Evolutionary conservation across 2,113 vertebrate genomes (phyloP).

Genomic region (Sinocyclocheilus grahami): DNA sequence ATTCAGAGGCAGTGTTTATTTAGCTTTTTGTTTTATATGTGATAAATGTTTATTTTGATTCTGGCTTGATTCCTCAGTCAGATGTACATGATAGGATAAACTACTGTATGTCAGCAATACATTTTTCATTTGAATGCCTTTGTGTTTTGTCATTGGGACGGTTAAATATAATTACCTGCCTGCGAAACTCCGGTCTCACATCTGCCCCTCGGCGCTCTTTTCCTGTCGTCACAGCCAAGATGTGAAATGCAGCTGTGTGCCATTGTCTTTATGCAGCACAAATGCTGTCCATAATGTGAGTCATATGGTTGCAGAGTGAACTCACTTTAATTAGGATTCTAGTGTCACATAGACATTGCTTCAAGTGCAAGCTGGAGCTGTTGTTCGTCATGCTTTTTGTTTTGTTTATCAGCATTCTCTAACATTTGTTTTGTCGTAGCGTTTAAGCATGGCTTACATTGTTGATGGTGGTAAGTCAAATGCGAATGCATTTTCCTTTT

Average conservation of each 20-base stretch:
- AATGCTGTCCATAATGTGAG: conserved; percentile 6
- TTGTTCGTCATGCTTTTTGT: not conserved
- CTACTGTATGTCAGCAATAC: not conserved
- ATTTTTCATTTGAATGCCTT: conserved; percentile 49
- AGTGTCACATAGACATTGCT: not conserved
- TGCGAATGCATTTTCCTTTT: not conserved
- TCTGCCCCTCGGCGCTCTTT: conserved; percentile 34
- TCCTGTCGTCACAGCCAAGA: conserved; percentile 14
- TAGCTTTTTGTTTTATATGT: not conserved
- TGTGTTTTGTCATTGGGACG: conserved; percentile 55
- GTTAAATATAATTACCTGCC: conserved; percentile 60
- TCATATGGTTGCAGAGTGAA: not conserved
- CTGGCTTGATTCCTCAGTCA: not conserved
- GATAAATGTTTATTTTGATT: not conserved
- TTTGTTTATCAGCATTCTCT: not conserved
- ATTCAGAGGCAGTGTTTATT: not conserved
- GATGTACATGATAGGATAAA: conserved; percentile 25
- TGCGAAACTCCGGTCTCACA: conserved; percentile 59
- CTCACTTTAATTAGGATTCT: not conserved
- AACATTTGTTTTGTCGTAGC: not conserved
- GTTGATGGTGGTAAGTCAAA: not conserved
- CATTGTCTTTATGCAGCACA: not conserved
- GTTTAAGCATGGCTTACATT: not conserved
- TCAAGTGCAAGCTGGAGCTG: not conserved
- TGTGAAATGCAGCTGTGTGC: conserved; percentile 30